Base-by-base conservation (phyloP, 2,113 vertebrate species). In the Protobothrops flavoviridis region DNA sequence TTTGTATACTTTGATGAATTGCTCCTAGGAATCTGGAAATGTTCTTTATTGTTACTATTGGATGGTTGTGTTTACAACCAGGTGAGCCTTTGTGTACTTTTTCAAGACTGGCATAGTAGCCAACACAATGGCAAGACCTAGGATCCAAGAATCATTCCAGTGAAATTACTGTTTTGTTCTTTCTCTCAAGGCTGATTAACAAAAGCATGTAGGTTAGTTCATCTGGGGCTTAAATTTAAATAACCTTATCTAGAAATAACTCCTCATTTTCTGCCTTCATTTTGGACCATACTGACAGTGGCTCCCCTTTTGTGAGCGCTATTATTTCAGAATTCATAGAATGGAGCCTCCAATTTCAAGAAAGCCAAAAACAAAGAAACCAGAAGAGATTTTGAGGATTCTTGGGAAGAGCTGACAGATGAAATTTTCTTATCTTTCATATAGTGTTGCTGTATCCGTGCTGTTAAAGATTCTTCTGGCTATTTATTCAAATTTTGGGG, bases 21-120 rank as follows among this genome's bases (percentile, higher is more conserved):
- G 12, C 33, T 43, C 55, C 88, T 50, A 52, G 56, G 91, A 57
- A 85, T 24, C 20, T 61, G 29, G 24, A 94, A 24, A 2, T 13
- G 90, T 86, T 69, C 24, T 95, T 94, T 24, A 55, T n/a, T 26
- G 88, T 85, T 90, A n/a, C 45, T 61, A 26, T 90, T 86, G 59
- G 86, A 64, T 64, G 2, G 26, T 61, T 8, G 15, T n/a, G n/a
- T 52, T 86, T 15, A 23, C 20, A 64, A 87, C 29, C 13, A 17
- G 33, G 23, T 53, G 69, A 59, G 56, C 33, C n/a, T 88, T 85
- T 56, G 39, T 85, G n/a, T 64, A 87, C 39, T 74, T 55, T 12
- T 56, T 45, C 24, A n/a, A 33, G 45, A 21, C 26, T 50, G 52
- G 33, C 74, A 81, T 43, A 81, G 12, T 45, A 59, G 55, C 53